phyloP scores from a whole-genome alignment of 2,888 invertebrate species.

The Chrysolina americana region DNA sequence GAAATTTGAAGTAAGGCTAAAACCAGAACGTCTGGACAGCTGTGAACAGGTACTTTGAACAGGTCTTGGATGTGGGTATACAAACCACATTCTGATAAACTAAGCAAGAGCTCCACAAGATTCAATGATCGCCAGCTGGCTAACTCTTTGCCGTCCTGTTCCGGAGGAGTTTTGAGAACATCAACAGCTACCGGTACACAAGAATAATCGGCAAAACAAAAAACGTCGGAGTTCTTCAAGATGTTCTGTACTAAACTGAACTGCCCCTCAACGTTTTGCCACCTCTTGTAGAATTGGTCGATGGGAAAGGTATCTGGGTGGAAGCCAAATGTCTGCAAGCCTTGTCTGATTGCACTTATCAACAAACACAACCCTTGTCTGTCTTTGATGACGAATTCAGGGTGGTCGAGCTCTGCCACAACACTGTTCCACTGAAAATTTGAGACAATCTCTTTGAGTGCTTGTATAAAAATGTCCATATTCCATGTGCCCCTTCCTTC shows the following conservation, averaged over 20 bases:
- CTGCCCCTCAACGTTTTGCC: constrained; percentile 95
- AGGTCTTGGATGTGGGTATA: constrained; percentile 88
- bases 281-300: constrained; percentile 89
- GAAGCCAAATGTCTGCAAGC: constrained; percentile 82
- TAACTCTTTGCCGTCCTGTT: constrained; percentile 94
- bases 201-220: constrained; percentile 94
- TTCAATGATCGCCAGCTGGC: constrained; percentile 95
- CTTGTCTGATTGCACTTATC: constrained; percentile 81
- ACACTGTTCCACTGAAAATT: constrained; percentile 95
- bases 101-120: constrained; percentile 89
- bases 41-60: constrained; percentile 92
- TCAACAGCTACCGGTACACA: constrained; percentile 90
- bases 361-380: constrained; percentile 87
- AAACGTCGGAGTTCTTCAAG: constrained; percentile 92
- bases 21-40: constrained; percentile 95
- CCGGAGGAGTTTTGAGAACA: constrained; percentile 93
- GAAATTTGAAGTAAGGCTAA: constrained; percentile 90
- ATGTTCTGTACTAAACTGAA: constrained; percentile 90
- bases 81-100: constrained; percentile 89
- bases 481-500: constrained; percentile 84
- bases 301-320: constrained; percentile 87
- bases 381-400: constrained; percentile 90
- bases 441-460: constrained; percentile 90
- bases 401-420: constrained; percentile 90
- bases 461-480: constrained; percentile 92